These are phyloP conservation scores for Lordiphosa mommai DNA, from an alignment of 1,140 invertebrate species.

Conservation along the genomic window DNA sequence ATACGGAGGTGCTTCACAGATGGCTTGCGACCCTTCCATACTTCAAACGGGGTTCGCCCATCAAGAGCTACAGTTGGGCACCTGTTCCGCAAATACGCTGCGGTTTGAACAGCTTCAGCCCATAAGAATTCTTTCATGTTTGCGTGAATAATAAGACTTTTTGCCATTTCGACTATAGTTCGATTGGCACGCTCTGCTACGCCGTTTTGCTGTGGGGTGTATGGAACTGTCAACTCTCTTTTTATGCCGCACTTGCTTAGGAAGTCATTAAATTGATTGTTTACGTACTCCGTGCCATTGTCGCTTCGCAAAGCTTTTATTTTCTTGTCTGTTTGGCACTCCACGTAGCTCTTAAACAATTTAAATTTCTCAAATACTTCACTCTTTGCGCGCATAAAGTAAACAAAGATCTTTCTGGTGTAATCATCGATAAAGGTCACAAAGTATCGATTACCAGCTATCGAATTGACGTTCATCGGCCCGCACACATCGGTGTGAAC, in stretches of 20 bases:
- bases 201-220: conserved; percentile 5
- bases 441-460: too few species aligned
- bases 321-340: too few species aligned
- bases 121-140: neutral
- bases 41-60: too few species aligned
- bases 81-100: too few species aligned
- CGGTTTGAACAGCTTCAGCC: too few species aligned
- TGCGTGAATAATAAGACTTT: neutral
- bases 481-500: neutral
- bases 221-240: neutral
- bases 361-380: conserved; percentile 4
- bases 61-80: too few species aligned
- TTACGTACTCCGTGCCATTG: neutral
- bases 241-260: neutral
- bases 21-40: neutral
- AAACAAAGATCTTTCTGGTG: too few species aligned
- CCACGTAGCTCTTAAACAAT: neutral
- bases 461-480: neutral
- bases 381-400: neutral
- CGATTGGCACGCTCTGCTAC: conserved; percentile 5
- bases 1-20: conserved; percentile 5
- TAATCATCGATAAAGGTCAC: too few species aligned
- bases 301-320: neutral
- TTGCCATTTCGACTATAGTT: conserved; percentile 1
- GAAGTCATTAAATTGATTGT: neutral